Conservation (phyloP, 2,113 vertebrate genomes). For the Anser cygnoides region DNA sequence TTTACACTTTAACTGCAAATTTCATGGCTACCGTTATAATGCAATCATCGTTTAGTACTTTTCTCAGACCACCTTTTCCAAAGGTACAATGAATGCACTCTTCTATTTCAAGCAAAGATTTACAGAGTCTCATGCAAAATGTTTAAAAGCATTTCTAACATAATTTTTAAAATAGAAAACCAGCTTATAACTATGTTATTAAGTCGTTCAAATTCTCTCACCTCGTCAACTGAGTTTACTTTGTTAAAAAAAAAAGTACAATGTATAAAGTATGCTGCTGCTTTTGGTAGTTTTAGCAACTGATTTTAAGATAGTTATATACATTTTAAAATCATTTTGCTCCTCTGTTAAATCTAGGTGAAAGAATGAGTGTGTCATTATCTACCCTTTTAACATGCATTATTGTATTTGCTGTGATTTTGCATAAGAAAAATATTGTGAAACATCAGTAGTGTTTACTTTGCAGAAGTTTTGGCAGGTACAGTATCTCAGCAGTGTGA, state of each 20-base stretch:
- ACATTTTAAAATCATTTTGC: not conserved
- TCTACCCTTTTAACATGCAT: not conserved
- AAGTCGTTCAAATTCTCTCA: not conserved
- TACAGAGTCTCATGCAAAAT: not conserved
- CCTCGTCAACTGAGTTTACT: not conserved
- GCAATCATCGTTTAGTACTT: not conserved
- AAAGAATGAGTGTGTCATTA: not conserved
- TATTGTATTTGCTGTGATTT: constrained; percentile 7
- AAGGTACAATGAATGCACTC: not conserved
- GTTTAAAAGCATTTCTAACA: not conserved
- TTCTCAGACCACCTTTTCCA: not conserved
- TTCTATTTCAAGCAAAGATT: not conserved
- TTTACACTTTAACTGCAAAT: not conserved
- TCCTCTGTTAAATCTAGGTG: not conserved
- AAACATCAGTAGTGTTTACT: not conserved
- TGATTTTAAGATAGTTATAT: not conserved
- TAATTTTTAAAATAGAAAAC: not conserved
- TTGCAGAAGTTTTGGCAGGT: not conserved
- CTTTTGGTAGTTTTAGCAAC: not conserved
- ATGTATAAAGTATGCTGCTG: not conserved
- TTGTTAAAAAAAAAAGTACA: not conserved
- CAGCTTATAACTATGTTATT: not conserved
- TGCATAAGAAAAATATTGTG: not conserved
- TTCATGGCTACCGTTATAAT: not conserved
- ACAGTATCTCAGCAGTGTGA: not conserved